A percentile compares a stretch with the other conserved stretches of the same genome.
Evolutionary conservation across 2,888 invertebrate genomes (phyloP).

Genomic region (Fragum sueziense): DNA sequence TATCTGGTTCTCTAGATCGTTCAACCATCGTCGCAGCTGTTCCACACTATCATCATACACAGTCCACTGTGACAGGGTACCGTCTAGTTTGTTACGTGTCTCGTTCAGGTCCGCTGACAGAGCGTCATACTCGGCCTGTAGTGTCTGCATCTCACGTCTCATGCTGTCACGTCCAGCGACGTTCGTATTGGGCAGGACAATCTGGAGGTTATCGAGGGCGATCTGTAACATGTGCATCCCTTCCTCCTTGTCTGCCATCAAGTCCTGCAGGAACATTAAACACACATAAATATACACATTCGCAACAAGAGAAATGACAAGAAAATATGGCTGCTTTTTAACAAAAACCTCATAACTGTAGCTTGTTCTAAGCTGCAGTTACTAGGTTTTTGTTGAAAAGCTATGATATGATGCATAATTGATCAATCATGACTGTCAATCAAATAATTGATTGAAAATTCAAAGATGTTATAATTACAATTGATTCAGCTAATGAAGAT

Average conservation of each 20-base stretch:
- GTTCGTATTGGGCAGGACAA: conserved; percentile 90
- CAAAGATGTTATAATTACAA: too few species aligned
- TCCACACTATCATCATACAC: conserved; percentile 94
- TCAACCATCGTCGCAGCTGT: conserved; percentile 90
- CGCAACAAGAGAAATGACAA: too few species aligned
- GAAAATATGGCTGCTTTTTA: too few species aligned
- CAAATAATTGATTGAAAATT: too few species aligned
- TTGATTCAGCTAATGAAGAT: too few species aligned
- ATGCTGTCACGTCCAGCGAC: conserved; percentile 94
- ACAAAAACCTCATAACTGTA: too few species aligned
- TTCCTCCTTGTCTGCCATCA: conserved; percentile 77
- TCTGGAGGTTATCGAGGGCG: conserved; percentile 77
- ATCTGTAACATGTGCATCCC: conserved; percentile 78
- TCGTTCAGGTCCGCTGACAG: conserved; percentile 91
- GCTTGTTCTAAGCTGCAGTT: too few species aligned
- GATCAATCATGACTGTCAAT: too few species aligned
- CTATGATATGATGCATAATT: too few species aligned
- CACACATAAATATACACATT: too few species aligned
- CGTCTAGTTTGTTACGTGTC: conserved; percentile 88
- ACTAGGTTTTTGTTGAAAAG: too few species aligned
- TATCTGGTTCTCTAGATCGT: conserved; percentile 89
- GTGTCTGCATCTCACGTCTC: conserved; percentile 90
- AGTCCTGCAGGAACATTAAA: conserved; percentile 68
- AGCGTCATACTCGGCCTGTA: conserved; percentile 94
- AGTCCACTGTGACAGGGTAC: conserved; percentile 95